Evolutionary conservation across 1,140 invertebrate genomes (phyloP).

Genomic region (Bicyclus anynana): DNA sequence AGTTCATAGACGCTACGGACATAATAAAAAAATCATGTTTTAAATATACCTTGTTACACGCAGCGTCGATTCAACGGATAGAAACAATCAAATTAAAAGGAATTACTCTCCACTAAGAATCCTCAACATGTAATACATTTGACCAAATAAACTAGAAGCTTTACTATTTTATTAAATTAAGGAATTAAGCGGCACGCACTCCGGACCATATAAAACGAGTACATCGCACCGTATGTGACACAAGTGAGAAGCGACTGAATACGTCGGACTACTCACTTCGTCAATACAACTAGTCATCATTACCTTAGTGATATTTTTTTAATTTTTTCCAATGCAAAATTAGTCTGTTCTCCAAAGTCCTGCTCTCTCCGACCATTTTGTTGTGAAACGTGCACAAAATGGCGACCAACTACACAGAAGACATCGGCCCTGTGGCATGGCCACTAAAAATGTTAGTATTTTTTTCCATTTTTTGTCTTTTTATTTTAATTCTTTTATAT

Average conservation of each 20-base stretch:
- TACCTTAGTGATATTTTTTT: slow-evolving; percentile 11
- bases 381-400: slow-evolving; percentile 48
- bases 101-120: slow-evolving; percentile 50
- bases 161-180: slow-evolving; percentile 75
- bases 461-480: slow-evolving; percentile 12
- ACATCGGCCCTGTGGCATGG: slow-evolving; percentile 57
- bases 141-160: slow-evolving; percentile 65
- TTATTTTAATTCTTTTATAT: neutral
- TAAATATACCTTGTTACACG: neutral
- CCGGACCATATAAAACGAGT: slow-evolving; percentile 60
- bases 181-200: slow-evolving; percentile 70
- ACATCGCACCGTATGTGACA: slow-evolving; percentile 23
- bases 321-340: slow-evolving; percentile 25
- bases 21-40: neutral
- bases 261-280: slow-evolving; percentile 75
- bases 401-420: slow-evolving; percentile 56
- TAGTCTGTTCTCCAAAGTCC: slow-evolving; percentile 8
- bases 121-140: slow-evolving; percentile 52
- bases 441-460: slow-evolving; percentile 67
- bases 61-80: slow-evolving; percentile 10
- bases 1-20: too few relatives aligned
- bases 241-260: slow-evolving; percentile 72
- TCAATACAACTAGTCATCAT: slow-evolving; percentile 31
- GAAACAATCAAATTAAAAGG: slow-evolving; percentile 30
- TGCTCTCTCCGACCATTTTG: slow-evolving; percentile 43